These are phyloP conservation scores for Sakesphorus luctuosus DNA, from an alignment of 2,113 vertebrate genomes.

Conservation along the genomic window DNA sequence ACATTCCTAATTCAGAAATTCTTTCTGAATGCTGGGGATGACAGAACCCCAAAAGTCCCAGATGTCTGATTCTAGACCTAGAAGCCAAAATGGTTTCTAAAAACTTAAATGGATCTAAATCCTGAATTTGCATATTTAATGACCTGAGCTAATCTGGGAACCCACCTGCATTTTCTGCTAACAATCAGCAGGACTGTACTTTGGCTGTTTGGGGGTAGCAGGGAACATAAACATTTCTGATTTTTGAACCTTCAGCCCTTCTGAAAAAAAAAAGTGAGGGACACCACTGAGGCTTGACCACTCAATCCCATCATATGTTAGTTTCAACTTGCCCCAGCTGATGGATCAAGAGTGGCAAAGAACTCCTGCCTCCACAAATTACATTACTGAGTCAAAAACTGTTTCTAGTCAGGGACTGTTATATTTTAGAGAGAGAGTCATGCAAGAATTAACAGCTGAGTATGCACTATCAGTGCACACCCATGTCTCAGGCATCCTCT, in stretches of 20 bases:
- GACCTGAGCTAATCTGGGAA: not conserved
- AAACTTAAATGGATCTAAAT: not conserved
- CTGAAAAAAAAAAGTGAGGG: not conserved
- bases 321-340: not conserved
- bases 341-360: not conserved
- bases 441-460: not conserved
- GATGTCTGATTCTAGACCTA: not conserved
- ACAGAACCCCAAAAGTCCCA: not conserved
- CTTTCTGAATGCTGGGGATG: not conserved
- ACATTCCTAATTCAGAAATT: not conserved
- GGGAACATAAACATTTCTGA: not conserved
- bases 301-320: not conserved
- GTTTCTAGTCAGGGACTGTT: not conserved
- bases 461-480: not conserved
- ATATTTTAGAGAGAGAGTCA: not conserved
- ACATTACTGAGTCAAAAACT: not conserved
- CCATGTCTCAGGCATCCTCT: not conserved
- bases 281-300: not conserved
- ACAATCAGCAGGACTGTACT: not conserved
- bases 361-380: not conserved
- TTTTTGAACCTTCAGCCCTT: not conserved
- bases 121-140: not conserved
- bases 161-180: not conserved
- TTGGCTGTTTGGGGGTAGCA: not conserved
- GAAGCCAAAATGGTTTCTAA: not conserved